Base-by-base conservation (phyloP, 2,797 vertebrate genomes). In the Sebastes reedi region DNA sequence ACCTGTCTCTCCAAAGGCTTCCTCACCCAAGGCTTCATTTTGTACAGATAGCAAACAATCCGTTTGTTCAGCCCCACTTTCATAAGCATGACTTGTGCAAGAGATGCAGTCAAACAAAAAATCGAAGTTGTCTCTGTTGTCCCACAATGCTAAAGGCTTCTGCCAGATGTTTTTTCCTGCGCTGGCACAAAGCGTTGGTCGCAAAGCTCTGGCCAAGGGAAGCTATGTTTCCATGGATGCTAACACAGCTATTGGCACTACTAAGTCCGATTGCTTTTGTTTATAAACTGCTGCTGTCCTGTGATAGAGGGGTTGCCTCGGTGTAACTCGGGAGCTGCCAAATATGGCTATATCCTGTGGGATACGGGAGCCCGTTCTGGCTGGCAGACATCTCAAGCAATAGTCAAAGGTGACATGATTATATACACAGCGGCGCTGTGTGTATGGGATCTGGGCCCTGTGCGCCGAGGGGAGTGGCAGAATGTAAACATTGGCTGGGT, bases 401-500 rank as follows among this genome's bases (percentile, higher is more conserved):
- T 80, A 81, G 77, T 89, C 77, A 80, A 82, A 90, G 87, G 92
- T 93, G 92, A 90, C 83, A 91, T 90, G 83, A 92, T 93, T 92
- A 86, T 86, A 92, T 79, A 93, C 88, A 90, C 89, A 86, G 82
- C 25, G 13, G 68, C 24, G 69, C 64, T 80, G 83, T 92, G 89
- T 91, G 80, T 88, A 68, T 86, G 88, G 72, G 83, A 79, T 77
- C 78, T 70, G 74, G 70, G 74, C 71, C 69, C 66, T 72, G 55
- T 80, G 85, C 12, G 25, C 80, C 22, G 46, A 59, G 54, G 83
- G 85, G 86, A 90, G 81, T 81, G 89, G 77, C 89, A 87, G 80
- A 84, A 88, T 79, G 80, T 94, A 94, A 95, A 88, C 87, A 91
- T 65, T 69, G 75, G 34, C 87, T 92, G 89, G 91, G 92, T 94